A percentile compares a stretch with the other conserved stretches of the same genome.
These are phyloP conservation scores for Thalassoma bifasciatum DNA, from an alignment of 2,113 vertebrate genomes.

Conservation along the genomic window DNA sequence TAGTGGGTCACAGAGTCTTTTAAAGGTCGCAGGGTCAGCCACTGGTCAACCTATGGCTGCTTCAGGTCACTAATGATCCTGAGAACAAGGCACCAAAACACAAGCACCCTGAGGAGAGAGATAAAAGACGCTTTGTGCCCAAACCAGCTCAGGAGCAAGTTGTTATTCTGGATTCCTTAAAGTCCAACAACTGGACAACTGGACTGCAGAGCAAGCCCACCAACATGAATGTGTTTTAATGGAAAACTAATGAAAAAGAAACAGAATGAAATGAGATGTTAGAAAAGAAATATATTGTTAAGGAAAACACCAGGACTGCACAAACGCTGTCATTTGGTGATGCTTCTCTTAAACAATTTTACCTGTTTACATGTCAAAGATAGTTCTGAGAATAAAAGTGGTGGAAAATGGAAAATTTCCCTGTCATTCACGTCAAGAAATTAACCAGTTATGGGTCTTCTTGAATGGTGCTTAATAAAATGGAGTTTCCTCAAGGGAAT, in stretches of 20 bases:
- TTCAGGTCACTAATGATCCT: conserved; percentile 38
- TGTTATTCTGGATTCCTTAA: conserved; percentile 14
- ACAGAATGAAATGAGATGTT: background rate
- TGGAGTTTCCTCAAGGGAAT: too few relatives aligned
- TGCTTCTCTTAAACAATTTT: too few relatives aligned
- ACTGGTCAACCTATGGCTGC: conserved; percentile 16
- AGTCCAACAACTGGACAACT: background rate
- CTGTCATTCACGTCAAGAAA: background rate
- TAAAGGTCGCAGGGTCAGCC: conserved; percentile 28
- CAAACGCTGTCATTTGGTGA: too few relatives aligned
- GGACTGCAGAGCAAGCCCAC: background rate
- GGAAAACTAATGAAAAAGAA: too few relatives aligned
- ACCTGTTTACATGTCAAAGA: too few relatives aligned
- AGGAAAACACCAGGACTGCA: too few relatives aligned
- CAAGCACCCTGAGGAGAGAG: background rate
- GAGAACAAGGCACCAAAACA: conserved; percentile 27
- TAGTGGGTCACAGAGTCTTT: background rate
- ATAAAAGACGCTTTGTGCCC: conserved; percentile 31
- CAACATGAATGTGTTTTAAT: background rate
- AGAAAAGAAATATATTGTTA: background rate
- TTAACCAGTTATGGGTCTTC: background rate
- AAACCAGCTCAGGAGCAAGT: conserved; percentile 22
- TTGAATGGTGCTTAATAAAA: background rate
- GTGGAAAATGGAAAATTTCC: background rate
- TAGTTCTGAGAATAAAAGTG: too few relatives aligned